These are phyloP conservation scores for Coelopa frigida DNA, from an alignment of 1,140 invertebrate genomes.

Conservation along the genomic window DNA sequence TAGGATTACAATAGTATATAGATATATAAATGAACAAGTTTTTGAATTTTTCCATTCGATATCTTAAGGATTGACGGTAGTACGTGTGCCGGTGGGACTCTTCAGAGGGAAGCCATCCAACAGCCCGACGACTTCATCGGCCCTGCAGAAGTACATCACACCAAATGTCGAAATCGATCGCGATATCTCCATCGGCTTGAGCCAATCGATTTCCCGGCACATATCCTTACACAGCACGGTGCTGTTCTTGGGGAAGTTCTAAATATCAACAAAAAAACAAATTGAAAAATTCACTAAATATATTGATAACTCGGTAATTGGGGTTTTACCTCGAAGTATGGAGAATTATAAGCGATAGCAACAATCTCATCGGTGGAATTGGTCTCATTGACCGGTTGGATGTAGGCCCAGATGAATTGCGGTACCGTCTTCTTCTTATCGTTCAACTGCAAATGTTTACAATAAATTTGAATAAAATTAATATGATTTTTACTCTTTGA, in stretches of 20 bases:
- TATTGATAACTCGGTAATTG: no score
- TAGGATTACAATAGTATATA: no score
- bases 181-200: neutral
- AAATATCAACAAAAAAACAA: no score
- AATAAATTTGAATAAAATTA: no score
- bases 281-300: no score
- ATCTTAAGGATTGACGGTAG: no score
- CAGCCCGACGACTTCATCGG: neutral
- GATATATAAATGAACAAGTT: no score
- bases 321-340: neutral
- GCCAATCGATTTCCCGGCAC: conserved; percentile 5
- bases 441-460: no score
- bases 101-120: conserved; percentile 6
- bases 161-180: conserved; percentile 3
- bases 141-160: conserved; percentile 1
- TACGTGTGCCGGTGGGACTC: no score
- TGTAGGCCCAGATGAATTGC: conserved; percentile 5
- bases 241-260: neutral
- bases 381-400: conserved; percentile 2
- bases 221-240: conserved; percentile 8
- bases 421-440: no score
- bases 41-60: no score
- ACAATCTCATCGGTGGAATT: conserved; percentile 5
- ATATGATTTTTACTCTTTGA: neutral
- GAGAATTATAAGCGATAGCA: conserved; percentile 5